Percentiles rank a stretch among this genome's conserved stretches.
These are phyloP conservation scores for Laupala kohalensis DNA, from an alignment of 1,140 invertebrate genomes.

Conservation along the genomic window DNA sequence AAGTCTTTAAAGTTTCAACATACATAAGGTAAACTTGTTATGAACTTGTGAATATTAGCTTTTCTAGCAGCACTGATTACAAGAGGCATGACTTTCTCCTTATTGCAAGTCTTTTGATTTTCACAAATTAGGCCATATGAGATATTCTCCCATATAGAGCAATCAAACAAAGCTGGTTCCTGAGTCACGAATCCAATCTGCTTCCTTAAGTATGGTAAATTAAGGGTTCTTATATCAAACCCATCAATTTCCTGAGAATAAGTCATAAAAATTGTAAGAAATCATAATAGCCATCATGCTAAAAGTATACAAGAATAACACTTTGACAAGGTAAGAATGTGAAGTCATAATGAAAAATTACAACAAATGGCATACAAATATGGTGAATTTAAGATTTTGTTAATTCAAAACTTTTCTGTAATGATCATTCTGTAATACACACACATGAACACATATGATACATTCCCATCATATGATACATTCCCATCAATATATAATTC, in stretches of 20 bases:
- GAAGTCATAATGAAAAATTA: too few relatives aligned
- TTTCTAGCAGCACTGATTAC: slow-evolving; percentile 29
- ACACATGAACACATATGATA: too few relatives aligned
- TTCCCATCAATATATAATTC: too few relatives aligned
- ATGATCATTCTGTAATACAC: too few relatives aligned
- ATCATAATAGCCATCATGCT: too few relatives aligned
- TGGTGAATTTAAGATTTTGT: too few relatives aligned
- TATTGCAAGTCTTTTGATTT: slow-evolving; percentile 11
- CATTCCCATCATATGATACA: too few relatives aligned
- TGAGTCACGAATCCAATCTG: slow-evolving; percentile 37
- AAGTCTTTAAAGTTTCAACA: neutral
- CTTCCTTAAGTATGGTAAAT: slow-evolving; percentile 18
- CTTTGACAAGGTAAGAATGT: too few relatives aligned
- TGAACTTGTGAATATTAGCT: slow-evolving; percentile 40
- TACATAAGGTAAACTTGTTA: slow-evolving; percentile 6
- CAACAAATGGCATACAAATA: too few relatives aligned
- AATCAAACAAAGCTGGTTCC: slow-evolving; percentile 39
- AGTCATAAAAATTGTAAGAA: too few relatives aligned
- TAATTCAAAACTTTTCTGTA: too few relatives aligned
- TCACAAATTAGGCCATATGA: slow-evolving; percentile 21
- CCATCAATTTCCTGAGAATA: slow-evolving; percentile 14
- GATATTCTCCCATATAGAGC: slow-evolving; percentile 39
- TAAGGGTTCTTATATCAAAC: slow-evolving; percentile 17
- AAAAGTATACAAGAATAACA: too few relatives aligned
- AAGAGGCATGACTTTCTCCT: slow-evolving; percentile 30